Conservation (phyloP, 2,888 invertebrate species). For the Drosophila peninsularis region DNA sequence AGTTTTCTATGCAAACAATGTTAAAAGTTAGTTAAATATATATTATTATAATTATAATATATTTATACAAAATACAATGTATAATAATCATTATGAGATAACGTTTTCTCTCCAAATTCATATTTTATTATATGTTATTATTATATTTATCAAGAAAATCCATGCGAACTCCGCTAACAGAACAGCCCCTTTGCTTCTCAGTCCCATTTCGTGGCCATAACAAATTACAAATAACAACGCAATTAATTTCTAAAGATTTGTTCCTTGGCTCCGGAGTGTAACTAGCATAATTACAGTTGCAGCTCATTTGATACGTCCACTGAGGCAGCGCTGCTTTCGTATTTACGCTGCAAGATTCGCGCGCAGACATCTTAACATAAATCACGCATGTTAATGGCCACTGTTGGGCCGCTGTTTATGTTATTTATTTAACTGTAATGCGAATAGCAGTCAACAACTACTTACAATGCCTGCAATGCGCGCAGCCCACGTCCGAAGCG, state of each 20-base stretch:
- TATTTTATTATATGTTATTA: background rate
- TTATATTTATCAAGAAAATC: background rate
- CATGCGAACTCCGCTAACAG: background rate
- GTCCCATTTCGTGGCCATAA: background rate
- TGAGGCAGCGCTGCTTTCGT: background rate
- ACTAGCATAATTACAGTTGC: background rate
- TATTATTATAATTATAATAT: no score
- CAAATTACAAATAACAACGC: background rate
- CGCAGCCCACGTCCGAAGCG: slow-evolving; percentile 8
- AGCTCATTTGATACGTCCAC: slow-evolving; percentile 1
- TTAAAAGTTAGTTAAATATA: no score
- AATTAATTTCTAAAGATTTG: background rate
- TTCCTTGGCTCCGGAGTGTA: background rate
- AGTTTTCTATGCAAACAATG: no score
- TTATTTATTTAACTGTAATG: slow-evolving; percentile 34
- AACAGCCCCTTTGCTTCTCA: background rate
- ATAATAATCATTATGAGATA: no score
- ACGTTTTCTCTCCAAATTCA: no score
- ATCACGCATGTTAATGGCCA: slow-evolving; percentile 25
- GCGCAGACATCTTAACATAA: slow-evolving; percentile 23
- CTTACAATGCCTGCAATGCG: slow-evolving; percentile 9
- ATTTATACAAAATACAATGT: no score
- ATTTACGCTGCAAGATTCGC: slow-evolving; percentile 5
- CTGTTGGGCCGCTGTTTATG: slow-evolving; percentile 19
- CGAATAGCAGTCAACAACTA: slow-evolving; percentile 22